Base-by-base conservation (phyloP, 2,888 invertebrate species). In the Muschampia plurimacula region DNA sequence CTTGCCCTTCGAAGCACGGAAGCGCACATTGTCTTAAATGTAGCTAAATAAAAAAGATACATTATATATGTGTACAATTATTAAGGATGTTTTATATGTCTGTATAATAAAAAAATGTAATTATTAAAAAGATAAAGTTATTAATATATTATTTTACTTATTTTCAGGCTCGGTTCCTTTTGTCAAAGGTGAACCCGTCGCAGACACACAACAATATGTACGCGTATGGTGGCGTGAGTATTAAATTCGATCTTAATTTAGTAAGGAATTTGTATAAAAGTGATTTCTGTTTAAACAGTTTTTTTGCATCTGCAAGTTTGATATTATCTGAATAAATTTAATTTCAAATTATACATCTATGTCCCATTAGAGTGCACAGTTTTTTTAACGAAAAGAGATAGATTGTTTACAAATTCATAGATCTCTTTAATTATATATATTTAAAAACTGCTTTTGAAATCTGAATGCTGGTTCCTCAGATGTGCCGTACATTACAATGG, bases 131-230 rank as follows among this genome's bases (percentile, higher is more conserved):
- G 22, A 22, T 22, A 22, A 22, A 22, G 22, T 22, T 22, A 22
- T 22, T 22, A 22, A 22, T 22, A 22, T 2, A 13, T 2, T 52
- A 32, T 36, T 60, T 67, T 1, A 55, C 13, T 15, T 44, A 13
- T 15, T 44, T 57, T 59, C 93, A 97, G 96, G 99, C 99, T 13
- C 96, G 99, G 79, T 99, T 99, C 95, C 95, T 99, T 80, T 93
- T 99, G 71, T 99, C 99, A 28, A 99, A 99, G 96, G 99, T 99
- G 74, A 99, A 99, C 92, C 99, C 99, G n/a, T 99, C 99, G 82
- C 98, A 99, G 90, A 99, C 99, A 22, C 99, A 99, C 93, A 99
- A 99, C 95, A 99, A 99, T 90, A 98, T 98, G 98, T 99, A 98
- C 91, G 97, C 98, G 59, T 99, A 98, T 90, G 98, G 98, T 83